Conservation (phyloP, 2,888 invertebrate genomes). For the Rhimphoctona megacephalus region DNA sequence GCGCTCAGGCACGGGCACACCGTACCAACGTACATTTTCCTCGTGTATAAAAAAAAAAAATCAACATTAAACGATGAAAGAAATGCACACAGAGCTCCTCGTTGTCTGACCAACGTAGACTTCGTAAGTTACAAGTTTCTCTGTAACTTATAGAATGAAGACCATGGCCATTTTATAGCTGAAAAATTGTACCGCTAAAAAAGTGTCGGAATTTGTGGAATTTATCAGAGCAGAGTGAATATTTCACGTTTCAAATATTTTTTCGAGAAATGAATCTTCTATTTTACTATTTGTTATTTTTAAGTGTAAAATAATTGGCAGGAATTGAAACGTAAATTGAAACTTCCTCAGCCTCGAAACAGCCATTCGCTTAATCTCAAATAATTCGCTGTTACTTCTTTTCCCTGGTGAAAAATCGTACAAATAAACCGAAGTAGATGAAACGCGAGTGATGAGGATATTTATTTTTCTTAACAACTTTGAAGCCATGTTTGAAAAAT, state of each 20-base stretch:
- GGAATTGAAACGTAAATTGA: background rate
- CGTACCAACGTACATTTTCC: conserved; percentile 7
- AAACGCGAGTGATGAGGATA: background rate
- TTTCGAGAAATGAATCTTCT: background rate
- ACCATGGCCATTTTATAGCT: conserved; percentile 27
- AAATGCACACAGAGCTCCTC: conserved; percentile 51
- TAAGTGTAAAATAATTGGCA: background rate
- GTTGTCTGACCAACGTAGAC: conserved; percentile 60
- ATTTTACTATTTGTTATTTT: background rate
- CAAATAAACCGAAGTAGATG: conserved; percentile 9
- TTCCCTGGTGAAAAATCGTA: background rate
- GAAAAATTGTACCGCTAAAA: conserved; percentile 21
- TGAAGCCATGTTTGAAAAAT: conserved; percentile 12
- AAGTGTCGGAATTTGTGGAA: conserved; percentile 28
- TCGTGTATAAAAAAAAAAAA: conserved; percentile 23
- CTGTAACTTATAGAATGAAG: conserved; percentile 7
- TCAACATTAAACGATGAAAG: conserved; percentile 12
- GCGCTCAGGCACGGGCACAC: conserved; percentile 69
- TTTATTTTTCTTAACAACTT: conserved; percentile 20
- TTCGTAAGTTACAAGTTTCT: conserved; percentile 7
- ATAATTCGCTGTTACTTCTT: background rate
- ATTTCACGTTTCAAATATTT: background rate
- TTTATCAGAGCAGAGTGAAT: background rate
- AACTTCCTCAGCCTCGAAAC: background rate
- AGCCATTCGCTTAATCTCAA: background rate